phyloP scores from a whole-genome alignment of 2,113 vertebrate species.

The Trematocara variabile region DNA sequence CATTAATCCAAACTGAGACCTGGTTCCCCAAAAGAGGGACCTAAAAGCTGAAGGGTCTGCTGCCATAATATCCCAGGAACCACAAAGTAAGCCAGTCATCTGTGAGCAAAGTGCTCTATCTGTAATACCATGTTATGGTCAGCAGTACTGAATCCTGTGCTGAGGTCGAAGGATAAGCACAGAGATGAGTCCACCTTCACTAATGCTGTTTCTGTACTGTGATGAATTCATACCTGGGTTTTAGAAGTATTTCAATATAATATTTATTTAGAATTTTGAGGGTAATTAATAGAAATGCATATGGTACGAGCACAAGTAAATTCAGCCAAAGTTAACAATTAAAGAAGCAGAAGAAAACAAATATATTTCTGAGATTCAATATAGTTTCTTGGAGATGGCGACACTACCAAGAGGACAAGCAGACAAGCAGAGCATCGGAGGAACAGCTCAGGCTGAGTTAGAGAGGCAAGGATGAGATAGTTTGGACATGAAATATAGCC shows the following conservation, averaged over 20 bases:
- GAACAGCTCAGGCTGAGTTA: neutral
- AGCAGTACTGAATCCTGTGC: neutral
- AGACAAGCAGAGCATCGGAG: neutral
- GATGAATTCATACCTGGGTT: neutral
- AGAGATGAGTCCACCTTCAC: neutral
- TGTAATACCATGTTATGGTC: neutral
- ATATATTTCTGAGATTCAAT: neutral
- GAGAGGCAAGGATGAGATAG: neutral
- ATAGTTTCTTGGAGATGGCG: neutral
- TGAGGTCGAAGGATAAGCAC: neutral
- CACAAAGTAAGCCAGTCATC: neutral
- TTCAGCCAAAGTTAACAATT: neutral
- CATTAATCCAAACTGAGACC: neutral
- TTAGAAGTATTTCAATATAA: neutral
- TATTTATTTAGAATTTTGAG: neutral
- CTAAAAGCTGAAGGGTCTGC: neutral
- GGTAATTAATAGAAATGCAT: neutral
- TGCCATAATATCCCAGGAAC: neutral
- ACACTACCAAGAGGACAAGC: neutral
- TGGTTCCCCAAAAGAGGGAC: neutral
- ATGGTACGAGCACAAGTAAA: rapidly evolving
- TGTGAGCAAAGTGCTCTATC: neutral
- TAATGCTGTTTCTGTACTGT: neutral
- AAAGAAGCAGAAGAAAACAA: neutral
- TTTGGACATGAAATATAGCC: neutral